phyloP scores from a whole-genome alignment of 2,797 vertebrate genomes.

The Odontamblyopus lacepedii region DNA sequence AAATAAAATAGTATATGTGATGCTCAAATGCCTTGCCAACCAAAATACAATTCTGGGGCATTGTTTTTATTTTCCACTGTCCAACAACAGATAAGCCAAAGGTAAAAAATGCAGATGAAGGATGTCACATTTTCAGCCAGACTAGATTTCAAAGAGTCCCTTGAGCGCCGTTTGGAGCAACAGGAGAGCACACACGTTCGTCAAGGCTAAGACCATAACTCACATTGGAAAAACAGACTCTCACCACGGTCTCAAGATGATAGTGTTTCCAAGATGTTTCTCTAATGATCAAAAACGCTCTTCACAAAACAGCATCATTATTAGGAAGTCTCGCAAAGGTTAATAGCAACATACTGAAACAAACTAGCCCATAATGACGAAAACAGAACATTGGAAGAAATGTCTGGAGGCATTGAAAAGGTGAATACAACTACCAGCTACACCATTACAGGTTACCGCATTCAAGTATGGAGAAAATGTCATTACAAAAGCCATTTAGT shows the following conservation, averaged over 20 bases:
- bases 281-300: neutral
- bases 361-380: neutral
- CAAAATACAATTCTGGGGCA: neutral
- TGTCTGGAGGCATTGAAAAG: neutral
- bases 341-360: neutral
- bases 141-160: neutral
- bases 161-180: neutral
- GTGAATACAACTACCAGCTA: neutral
- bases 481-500: neutral
- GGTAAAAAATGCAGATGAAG: neutral
- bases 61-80: neutral
- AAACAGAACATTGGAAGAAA: neutral
- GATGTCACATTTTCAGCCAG: neutral
- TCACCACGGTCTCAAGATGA: neutral
- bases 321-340: neutral
- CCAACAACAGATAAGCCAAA: neutral
- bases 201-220: neutral
- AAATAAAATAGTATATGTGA: no score
- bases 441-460: neutral
- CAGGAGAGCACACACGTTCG: neutral
- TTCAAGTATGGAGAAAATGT: neutral
- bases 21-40: neutral
- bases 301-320: neutral
- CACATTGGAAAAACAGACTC: neutral
- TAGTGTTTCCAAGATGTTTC: neutral